These are phyloP conservation scores for Caprella mutica DNA, from an alignment of 2,888 invertebrate species.

Conservation along the genomic window DNA sequence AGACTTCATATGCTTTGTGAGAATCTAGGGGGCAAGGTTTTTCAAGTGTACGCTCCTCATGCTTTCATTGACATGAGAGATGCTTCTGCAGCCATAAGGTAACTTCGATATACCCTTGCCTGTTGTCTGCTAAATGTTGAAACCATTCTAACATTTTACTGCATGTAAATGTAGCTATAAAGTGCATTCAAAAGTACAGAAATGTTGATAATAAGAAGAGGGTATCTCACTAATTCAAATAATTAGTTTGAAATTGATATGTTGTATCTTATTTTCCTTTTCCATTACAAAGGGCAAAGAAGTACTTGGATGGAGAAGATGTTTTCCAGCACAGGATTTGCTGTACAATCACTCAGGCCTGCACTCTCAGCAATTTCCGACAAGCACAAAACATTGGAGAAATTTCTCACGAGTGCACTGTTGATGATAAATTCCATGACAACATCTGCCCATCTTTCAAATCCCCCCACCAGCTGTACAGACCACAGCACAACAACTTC, in stretches of 20 bases:
- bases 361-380: conserved; percentile 6
- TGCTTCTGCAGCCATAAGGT: conserved; percentile 5
- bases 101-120: too few relatives aligned
- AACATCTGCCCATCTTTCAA: neutral
- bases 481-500: too few relatives aligned
- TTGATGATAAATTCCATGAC: neutral
- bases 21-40: conserved; percentile 6
- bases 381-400: neutral
- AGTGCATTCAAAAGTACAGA: too few relatives aligned
- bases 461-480: neutral
- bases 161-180: too few relatives aligned
- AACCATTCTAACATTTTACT: too few relatives aligned
- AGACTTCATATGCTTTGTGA: conserved; percentile 8
- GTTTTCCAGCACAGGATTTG: conserved; percentile 14
- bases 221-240: too few relatives aligned
- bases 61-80: conserved; percentile 11
- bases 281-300: conserved; percentile 34
- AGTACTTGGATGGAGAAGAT: conserved; percentile 30
- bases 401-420: neutral
- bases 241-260: too few relatives aligned
- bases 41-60: conserved; percentile 7
- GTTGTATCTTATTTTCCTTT: too few relatives aligned
- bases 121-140: too few relatives aligned
- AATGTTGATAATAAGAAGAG: too few relatives aligned
- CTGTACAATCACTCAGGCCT: conserved; percentile 6